A percentile compares a stretch with the other conserved stretches of the same genome.
Conservation (phyloP, 2,888 invertebrate species). For the Cantharis nigra region DNA sequence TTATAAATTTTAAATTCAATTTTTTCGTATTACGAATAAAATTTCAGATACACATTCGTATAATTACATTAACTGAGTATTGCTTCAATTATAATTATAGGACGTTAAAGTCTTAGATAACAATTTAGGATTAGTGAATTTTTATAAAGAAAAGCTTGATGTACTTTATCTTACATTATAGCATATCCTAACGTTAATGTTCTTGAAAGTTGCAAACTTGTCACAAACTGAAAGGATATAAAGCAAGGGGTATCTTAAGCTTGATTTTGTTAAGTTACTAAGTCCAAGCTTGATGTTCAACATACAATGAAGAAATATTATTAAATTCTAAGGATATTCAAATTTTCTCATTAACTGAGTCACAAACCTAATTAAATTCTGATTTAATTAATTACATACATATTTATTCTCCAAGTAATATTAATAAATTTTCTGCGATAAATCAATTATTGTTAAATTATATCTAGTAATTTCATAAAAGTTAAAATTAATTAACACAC, state of each 20-base stretch:
- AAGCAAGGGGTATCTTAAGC: slow-evolving; percentile 1
- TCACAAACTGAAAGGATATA: slow-evolving; percentile 4
- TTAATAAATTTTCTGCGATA: not conserved
- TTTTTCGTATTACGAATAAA: not conserved
- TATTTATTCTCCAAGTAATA: not conserved
- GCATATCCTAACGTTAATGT: not conserved
- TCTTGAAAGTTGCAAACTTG: slow-evolving; percentile 4
- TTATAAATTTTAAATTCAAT: not conserved
- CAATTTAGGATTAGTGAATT: not conserved
- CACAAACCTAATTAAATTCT: not conserved
- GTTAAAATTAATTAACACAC: not conserved
- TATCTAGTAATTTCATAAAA: not conserved
- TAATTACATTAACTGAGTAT: too few species aligned
- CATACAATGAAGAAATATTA: not conserved
- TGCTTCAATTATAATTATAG: not conserved
- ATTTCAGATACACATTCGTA: not conserved
- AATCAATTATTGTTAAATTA: not conserved
- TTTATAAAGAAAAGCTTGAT: not conserved
- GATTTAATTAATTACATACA: not conserved
- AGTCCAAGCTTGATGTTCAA: not conserved
- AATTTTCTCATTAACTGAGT: not conserved
- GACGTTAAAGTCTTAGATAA: not conserved
- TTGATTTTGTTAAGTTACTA: slow-evolving; percentile 1
- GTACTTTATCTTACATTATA: slow-evolving; percentile 3
- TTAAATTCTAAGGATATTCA: not conserved